Conservation (phyloP, 2,888 invertebrate species). For the Tortricodes alternella region DNA sequence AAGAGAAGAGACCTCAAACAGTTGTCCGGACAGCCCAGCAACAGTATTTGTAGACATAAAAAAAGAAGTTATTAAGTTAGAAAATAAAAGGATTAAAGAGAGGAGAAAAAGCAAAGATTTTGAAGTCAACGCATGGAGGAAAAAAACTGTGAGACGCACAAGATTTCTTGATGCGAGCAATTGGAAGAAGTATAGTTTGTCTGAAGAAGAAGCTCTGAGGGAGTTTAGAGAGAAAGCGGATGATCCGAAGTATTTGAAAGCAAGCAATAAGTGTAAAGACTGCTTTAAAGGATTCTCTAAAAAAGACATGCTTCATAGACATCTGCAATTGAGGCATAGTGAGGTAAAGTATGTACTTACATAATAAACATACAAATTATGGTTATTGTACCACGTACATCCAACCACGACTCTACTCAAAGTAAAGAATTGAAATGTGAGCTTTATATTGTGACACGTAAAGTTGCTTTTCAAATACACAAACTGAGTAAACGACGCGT, state of each 20-base stretch:
- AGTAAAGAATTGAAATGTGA: no score
- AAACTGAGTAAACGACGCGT: no score
- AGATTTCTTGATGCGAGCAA: slow-evolving; percentile 51
- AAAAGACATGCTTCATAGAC: slow-evolving; percentile 61
- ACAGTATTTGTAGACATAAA: slow-evolving; percentile 41
- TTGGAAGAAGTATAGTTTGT: slow-evolving; percentile 59
- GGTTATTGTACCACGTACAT: no score
- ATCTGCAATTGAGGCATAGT: slow-evolving; percentile 56
- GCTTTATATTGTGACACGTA: no score
- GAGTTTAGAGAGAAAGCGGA: slow-evolving; percentile 54
- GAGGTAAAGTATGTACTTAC: slow-evolving; percentile 49
- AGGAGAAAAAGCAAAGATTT: slow-evolving; percentile 33
- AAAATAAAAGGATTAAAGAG: slow-evolving; percentile 36
- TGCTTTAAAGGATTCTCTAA: slow-evolving; percentile 70
- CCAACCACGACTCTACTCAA: no score
- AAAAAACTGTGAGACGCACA: slow-evolving; percentile 32
- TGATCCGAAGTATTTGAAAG: slow-evolving; percentile 53
- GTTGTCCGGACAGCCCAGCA: slow-evolving; percentile 36
- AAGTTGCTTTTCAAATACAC: no score
- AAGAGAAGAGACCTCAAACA: slow-evolving; percentile 21
- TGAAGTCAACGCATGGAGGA: slow-evolving; percentile 16
- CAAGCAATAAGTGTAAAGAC: slow-evolving; percentile 58
- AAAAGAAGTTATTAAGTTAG: slow-evolving; percentile 36
- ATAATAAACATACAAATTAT: no score
- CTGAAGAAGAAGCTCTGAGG: slow-evolving; percentile 64